Base-by-base conservation (phyloP, 2,113 vertebrate genomes). In the Peromyscus californicus region DNA sequence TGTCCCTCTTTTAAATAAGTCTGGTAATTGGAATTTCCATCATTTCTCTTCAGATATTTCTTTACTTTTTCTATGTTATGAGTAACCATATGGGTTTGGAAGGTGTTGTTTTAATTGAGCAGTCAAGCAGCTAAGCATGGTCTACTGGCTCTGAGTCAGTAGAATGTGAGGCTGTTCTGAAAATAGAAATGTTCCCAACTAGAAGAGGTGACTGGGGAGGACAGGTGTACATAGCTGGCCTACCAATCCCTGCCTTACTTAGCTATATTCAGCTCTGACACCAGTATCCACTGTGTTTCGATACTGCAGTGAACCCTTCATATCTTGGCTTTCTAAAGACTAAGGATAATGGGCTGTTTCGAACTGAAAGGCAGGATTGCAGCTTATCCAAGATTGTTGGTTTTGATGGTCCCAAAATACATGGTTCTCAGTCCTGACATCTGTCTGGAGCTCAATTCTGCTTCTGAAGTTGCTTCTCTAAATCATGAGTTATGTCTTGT, bases 51-150 rank as follows among this genome's bases (percentile, higher is more conserved):
- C 97, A 98, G 91, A 42, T 76, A 91, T 97, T 95, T 97, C 12
- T 96, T 72, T 97, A 97, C 97, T 97, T 97, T 98, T 98, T 98
- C 97, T 98, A 75, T 97, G 84, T 95, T 97, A 78, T 10, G 45
- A 97, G 89, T 98, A 45, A 57, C 78, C 84, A 84, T 96, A 98
- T 98, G 92, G 97, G 98, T 97, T 98, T 83, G 87, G 84, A 97
- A 97, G 92, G 90, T 98, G 97, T 97, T 96, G 91, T 98, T 98
- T 98, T 96, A 98, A 98, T 97, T 91, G 97, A 97, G 92, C 97
- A 98, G 80, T 80, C 92, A 96, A 97, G 93, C 97, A 97, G 93
- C 95, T 98, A 97, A 98, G 94, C 97, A 93, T 88, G 89, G 76
- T 94, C 91, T 96, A 92, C 94, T n/a, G 24, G 59, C 16, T 86